Conservation (phyloP, 2,888 invertebrate genomes). For the Podabrus alpinus region DNA sequence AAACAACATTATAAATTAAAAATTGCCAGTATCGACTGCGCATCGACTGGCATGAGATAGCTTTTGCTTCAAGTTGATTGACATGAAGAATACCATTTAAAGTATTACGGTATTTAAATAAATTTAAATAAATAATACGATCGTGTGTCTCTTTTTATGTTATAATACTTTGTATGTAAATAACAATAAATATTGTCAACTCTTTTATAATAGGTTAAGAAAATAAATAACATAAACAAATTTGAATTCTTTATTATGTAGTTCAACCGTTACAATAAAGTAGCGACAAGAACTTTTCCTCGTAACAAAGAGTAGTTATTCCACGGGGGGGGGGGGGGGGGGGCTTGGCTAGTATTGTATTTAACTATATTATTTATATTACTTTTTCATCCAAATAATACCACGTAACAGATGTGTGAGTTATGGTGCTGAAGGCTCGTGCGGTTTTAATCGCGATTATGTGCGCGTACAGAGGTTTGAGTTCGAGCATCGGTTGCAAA, state of each 20-base stretch:
- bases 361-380: too few relatives aligned
- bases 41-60: background rate
- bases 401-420: too few relatives aligned
- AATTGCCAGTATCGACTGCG: background rate
- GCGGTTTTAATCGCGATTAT: too few relatives aligned
- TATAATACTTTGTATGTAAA: constrained; percentile 1
- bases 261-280: background rate
- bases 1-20: background rate
- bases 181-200: background rate
- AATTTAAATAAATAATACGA: background rate
- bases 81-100: background rate
- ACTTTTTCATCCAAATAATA: too few relatives aligned
- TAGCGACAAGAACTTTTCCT: background rate
- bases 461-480: too few relatives aligned
- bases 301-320: background rate
- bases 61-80: background rate
- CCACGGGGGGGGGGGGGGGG: too few relatives aligned
- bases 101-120: constrained; percentile 1
- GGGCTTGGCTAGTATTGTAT: too few relatives aligned
- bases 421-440: too few relatives aligned
- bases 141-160: background rate
- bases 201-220: background rate
- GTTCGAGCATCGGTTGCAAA: too few relatives aligned
- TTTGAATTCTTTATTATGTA: background rate
- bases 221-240: background rate